Evolutionary conservation across 2,797 vertebrate species (phyloP), one percentile per base, ranked within the genome.

Genomic region (Liasis olivaceus): DNA sequence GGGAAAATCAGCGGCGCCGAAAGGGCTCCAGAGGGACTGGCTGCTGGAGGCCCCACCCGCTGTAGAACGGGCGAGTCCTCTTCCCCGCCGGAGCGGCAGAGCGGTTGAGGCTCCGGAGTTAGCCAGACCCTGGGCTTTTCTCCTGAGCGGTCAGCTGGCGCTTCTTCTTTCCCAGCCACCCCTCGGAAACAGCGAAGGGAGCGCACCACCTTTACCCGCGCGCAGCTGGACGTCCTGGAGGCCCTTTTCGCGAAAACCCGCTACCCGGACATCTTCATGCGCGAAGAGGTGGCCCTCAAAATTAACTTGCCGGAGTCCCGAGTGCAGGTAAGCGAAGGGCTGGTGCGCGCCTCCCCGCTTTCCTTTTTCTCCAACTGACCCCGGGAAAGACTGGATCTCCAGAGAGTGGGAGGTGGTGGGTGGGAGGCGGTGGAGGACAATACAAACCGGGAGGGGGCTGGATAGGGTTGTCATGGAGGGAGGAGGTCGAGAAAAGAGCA

Each of bases 221-320:
- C 99, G 3, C 99, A 99, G 97, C 98, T 99, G 62, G 99, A 99
- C 5, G 97, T 99, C 94, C 97, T 99, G 97, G 99, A 99, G 97
- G 98, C 99, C 66, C 98, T 99, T 87, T 99, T 99, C 93, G 99
- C 98, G 96, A 99, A 99, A 98, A 99, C 99, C 88, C 98, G 99
- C 59, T 99, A 99, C 96, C 99, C 99, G 59, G 99, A 99, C 95
- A 99, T 99, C 97, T 99, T 99, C 98, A 99, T 99, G 99, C 97
- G 99, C 58, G 99, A 99, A 96, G 99, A 99, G 95, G 99, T 99
- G 96, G 99, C 99, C 0, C 97, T 99, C 96, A 99, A 99, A 98
- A 99, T 99, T 97, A 99, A 99, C 96, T 97, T 99, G 95, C 99
- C 99, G 0, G 99, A 99, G 95, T 99, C 99, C 93, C 97, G 99